Evolutionary conservation across 2,113 vertebrate genomes (phyloP), one percentile per base, ranked within the genome.

Genomic region (Trochalopteron elliotii): DNA sequence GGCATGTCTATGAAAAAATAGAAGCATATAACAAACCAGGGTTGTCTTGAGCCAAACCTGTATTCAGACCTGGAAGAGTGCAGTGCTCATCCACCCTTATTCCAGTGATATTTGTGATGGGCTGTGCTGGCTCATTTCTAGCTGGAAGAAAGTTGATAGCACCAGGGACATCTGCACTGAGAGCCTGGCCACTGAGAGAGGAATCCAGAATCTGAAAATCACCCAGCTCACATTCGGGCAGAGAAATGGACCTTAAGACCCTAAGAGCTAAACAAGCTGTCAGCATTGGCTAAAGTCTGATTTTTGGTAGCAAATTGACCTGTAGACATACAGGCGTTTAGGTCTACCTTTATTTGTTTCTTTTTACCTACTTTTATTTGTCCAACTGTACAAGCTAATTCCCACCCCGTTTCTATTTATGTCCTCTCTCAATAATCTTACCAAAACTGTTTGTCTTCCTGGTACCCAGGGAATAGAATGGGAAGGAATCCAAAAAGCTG

Each of bases 171-270:
- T 39, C 7, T 50, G 33, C 15, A 3, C 24, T 77, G 19, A 68
- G 1, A 86, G 2, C 6, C 12, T 50, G 25, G 11, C 4, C 7
- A 50, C 2, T 15, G 31, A 2, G 7, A 9, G 17, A 24, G 21
- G 21, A 45, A 60, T 47, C 22, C 35, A 53, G 12, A 49, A 57
- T 21, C 4, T 69, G 28, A 60, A 50, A 77, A 8, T 22, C 4
- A 23, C 1, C 4, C 13, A 61, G 5, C 2, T 9, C n/a, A 28
- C 19, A 6, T 7, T 7, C 50, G 5, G 9, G 12, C n/a, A 90
- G 12, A 59, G 4, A 44, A 64, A 64, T 10, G 10, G 24, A 39
- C 8, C 12, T 4, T 22, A 37, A 65, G 9, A 18, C 11, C 20
- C 50, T 15, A 21, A 40, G 20, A 67, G 22, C 5, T 25, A 16